These are phyloP conservation scores for Anhinga anhinga DNA, from an alignment of 2,113 vertebrate genomes.

Conservation along the genomic window DNA sequence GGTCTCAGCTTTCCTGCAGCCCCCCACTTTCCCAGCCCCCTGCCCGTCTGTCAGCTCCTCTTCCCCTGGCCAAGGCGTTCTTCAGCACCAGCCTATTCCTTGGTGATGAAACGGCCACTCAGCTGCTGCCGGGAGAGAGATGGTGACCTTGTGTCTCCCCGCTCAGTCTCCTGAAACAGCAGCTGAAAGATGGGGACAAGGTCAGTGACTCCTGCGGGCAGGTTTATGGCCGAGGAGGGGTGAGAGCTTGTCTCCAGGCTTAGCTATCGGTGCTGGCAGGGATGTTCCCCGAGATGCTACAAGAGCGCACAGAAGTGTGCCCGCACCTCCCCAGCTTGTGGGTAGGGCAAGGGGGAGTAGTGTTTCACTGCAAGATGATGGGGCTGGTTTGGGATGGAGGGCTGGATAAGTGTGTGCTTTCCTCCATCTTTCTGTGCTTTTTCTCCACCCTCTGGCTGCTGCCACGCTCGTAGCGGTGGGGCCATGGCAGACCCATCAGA, in stretches of 20 bases:
- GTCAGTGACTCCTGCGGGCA: constrained; percentile 44
- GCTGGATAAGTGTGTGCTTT: neutral
- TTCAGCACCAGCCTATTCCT: constrained; percentile 56
- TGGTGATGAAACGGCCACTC: constrained; percentile 53
- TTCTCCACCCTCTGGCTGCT: neutral
- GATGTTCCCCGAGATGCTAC: neutral
- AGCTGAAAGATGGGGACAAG: constrained; percentile 61
- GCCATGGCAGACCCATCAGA: neutral
- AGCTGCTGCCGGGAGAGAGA: constrained; percentile 3
- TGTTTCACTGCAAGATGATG: rapidly evolving
- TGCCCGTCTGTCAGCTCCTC: constrained; percentile 37
- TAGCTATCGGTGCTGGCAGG: neutral
- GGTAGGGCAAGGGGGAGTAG: neutral
- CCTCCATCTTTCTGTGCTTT: neutral
- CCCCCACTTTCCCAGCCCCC: neutral
- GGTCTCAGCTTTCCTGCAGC: neutral
- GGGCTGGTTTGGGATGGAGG: neutral
- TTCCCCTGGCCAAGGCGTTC: neutral
- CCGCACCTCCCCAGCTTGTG: neutral
- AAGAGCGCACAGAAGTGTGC: rapidly evolving
- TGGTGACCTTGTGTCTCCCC: constrained; percentile 56
- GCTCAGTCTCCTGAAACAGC: constrained; percentile 4
- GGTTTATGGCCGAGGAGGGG: neutral
- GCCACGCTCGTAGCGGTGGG: rapidly evolving
- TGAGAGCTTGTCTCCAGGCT: neutral